Percentiles rank a stretch among this genome's conserved stretches.
Conservation (phyloP, 2,113 vertebrate genomes). For the Chloropsis hardwickii region DNA sequence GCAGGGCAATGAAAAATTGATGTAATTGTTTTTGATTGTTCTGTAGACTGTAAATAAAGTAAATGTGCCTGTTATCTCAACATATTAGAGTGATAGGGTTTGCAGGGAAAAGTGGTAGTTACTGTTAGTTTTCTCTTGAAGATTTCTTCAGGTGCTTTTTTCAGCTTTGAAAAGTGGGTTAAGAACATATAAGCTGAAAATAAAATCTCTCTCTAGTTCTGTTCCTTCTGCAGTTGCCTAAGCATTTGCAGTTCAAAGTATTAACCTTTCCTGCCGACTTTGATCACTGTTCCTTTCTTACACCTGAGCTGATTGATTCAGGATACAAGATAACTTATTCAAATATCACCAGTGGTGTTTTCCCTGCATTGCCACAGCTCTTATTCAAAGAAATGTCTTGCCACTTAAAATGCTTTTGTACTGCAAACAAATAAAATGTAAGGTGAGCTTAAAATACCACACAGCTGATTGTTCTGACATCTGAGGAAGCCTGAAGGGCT, state of each 20-base stretch:
- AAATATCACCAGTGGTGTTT: background rate
- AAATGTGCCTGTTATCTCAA: background rate
- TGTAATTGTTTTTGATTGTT: background rate
- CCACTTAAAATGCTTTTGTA: background rate
- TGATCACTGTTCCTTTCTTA: background rate
- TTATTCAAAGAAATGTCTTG: background rate
- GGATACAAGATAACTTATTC: background rate
- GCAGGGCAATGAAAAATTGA: background rate
- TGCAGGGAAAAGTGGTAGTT: background rate
- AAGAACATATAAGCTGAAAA: background rate
- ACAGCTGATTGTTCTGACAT: background rate
- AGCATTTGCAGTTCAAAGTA: background rate
- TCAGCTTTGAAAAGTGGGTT: background rate
- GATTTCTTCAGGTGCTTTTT: background rate
- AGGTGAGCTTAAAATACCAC: background rate
- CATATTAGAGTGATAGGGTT: background rate
- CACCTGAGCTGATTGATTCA: background rate
- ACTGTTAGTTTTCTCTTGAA: background rate
- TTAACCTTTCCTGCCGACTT: background rate
- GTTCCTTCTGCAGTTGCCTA: background rate
- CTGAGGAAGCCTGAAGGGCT: background rate
- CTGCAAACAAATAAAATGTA: background rate
- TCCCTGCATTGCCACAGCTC: background rate
- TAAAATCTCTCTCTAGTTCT: background rate
- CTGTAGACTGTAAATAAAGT: background rate